Base-by-base conservation (phyloP, 2,888 invertebrate species). In the Kuschelorhynchus macadamiae region DNA sequence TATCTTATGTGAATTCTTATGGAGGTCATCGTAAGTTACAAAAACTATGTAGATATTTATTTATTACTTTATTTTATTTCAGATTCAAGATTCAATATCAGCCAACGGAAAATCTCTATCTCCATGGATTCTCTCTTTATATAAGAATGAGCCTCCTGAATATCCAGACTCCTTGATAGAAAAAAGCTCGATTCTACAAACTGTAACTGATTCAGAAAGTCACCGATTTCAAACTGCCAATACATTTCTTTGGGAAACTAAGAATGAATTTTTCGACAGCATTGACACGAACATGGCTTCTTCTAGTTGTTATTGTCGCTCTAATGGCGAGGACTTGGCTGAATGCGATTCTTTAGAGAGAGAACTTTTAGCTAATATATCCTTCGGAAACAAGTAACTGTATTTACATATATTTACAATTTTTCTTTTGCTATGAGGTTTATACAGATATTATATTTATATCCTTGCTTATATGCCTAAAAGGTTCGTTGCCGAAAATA, bases 231-330 rank as follows among this genome's bases (percentile, higher is more conserved):
- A 85, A 71, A 86, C 85, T 46, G 85, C 84, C 74, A 86, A 84
- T 80, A 88, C 84, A 77, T 87, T 83, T 77, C 85, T 86, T 77
- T 90, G 86, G 90, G 83, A 81, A 75, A 68, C 81, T 74, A 79
- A 79, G 18, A 77, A 74, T 59, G 82, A 82, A 63, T 91, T 89
- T 81, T 91, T 90, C 79, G 91, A 91, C 81, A 91, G 91, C 81
- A 90, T 91, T 81, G 88, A 89, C 80, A 88, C 86, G 46, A 81
- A 81, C 59, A 74, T 81, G 72, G 77, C 77, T 52, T 75, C 76
- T 67, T 85, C 85, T 36, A 75, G 75, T 59, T 85, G 84, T 30
- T 85, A 85, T 75, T 84, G 85, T 55, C 79, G 81, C 44, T 78
- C 83, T 57, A 78, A 81, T 39, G 86, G 86, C 32, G 88, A 88